Base-by-base conservation (phyloP, 2,113 vertebrate species). In the Chloroceryle aenea region DNA sequence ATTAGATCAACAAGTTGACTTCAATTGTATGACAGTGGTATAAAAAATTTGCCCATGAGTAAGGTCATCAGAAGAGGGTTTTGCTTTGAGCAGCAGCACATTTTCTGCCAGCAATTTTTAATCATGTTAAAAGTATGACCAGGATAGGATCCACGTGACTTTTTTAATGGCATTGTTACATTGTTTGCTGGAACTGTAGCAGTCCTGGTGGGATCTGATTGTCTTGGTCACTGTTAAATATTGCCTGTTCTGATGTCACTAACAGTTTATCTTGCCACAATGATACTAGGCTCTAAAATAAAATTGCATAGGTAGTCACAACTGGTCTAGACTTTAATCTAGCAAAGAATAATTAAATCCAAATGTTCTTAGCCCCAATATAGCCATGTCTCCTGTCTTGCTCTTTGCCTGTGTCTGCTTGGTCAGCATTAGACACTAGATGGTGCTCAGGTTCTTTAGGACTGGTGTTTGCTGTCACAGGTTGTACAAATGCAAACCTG, bases 381-480 rank as follows among this genome's bases (percentile, higher is more conserved):
- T 9, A 1, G 11, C 34, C 6, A 18, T 12, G 21, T 52, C 12
- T 62, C n/a, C 3, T 14, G 38, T 26, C 32, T 48, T 52, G 42
- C 0, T 6, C 42, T 38, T 45, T 50, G 40, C 36, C 10, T 15
- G 4, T 2, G 5, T 15, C 20, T 69, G 73, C 29, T 26, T 1
- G 4, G 62, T 73, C 50, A 43, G 23, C 15, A 1, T 32, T 45
- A 43, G 67, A 32, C 95, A 34, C 92, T 95, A 96, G 96, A 43
- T 96, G 93, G 95, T 78, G 95, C 91, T 89, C 72, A 19, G 58
- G 63, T 43, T 21, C 67, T 88, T 76, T 36, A 16, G 10, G 21
- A n/a, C 32, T 34, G 29, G 23, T 0, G 2, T 59, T 45, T 52
- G 32, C 32, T n/a, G 40, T 20, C 21, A 6, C 32, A 38, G 21